These are phyloP conservation scores for Brachycybe producta DNA, from an alignment of 2,888 invertebrate genomes.

Conservation along the genomic window DNA sequence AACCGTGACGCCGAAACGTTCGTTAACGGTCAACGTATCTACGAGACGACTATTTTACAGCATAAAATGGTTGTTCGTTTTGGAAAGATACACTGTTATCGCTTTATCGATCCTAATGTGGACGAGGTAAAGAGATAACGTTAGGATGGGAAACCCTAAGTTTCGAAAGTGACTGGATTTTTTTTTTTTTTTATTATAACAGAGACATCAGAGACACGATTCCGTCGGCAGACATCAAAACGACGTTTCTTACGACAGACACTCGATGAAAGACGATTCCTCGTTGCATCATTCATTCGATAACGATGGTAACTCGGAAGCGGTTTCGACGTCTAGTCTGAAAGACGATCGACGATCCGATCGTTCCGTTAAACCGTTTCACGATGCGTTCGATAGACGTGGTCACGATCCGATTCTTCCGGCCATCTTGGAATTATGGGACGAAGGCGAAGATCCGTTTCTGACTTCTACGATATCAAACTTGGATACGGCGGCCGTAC, in stretches of 20 bases:
- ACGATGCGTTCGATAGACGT: constrained; percentile 13
- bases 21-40: constrained; percentile 82
- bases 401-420: constrained; percentile 83
- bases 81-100: constrained; percentile 40
- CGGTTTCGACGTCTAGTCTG: constrained; percentile 66
- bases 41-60: constrained; percentile 81
- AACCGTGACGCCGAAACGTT: constrained; percentile 87
- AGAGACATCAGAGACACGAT: constrained; percentile 18
- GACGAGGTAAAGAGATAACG: constrained; percentile 26
- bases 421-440: constrained; percentile 85
- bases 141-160: neutral
- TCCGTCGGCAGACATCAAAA: constrained; percentile 12
- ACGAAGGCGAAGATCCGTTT: constrained; percentile 87
- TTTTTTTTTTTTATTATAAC: neutral
- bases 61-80: constrained; percentile 39
- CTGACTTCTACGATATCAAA: constrained; percentile 75
- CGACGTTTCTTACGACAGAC: constrained; percentile 16
- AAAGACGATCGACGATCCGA: constrained; percentile 47
- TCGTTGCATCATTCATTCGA: constrained; percentile 37
- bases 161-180: neutral
- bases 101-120: constrained; percentile 37
- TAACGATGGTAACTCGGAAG: constrained; percentile 81
- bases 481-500: constrained; percentile 56
- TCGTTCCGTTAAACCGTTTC: constrained; percentile 21
- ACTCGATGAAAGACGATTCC: constrained; percentile 20